Evolutionary conservation across 2,888 invertebrate genomes (phyloP).

Genomic region (Drosophila subsilvestris): DNA sequence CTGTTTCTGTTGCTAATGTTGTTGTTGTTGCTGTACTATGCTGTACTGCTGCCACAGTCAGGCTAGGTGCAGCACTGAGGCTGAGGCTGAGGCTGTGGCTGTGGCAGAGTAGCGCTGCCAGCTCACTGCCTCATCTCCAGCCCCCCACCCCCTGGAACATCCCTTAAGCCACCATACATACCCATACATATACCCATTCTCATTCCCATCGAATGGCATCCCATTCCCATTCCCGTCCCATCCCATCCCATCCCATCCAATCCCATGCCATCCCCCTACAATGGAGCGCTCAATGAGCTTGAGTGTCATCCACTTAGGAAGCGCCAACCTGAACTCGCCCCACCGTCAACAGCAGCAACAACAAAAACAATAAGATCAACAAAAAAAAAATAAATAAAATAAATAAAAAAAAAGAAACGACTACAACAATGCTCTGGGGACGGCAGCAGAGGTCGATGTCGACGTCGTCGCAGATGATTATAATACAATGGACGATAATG

Average conservation of each 20-base stretch:
- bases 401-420: slow-evolving; percentile 28
- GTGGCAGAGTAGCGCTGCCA: slow-evolving; percentile 7
- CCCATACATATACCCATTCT: slow-evolving; percentile 31
- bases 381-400: slow-evolving; percentile 34
- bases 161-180: neutral
- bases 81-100: slow-evolving; percentile 25
- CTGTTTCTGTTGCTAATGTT: slow-evolving; percentile 44
- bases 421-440: slow-evolving; percentile 29
- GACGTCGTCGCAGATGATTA: slow-evolving; percentile 61
- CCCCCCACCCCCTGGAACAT: slow-evolving; percentile 1
- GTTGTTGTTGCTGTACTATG: slow-evolving; percentile 71
- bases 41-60: slow-evolving; percentile 44
- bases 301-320: slow-evolving; percentile 79
- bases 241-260: slow-evolving; percentile 5
- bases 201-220: slow-evolving; percentile 8
- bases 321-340: slow-evolving; percentile 77
- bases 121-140: slow-evolving; percentile 9
- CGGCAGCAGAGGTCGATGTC: slow-evolving; percentile 50
- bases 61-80: slow-evolving; percentile 67
- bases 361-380: slow-evolving; percentile 21
- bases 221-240: neutral
- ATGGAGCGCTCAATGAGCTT: slow-evolving; percentile 70
- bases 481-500: slow-evolving; percentile 80
- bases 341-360: slow-evolving; percentile 36
- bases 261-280: slow-evolving; percentile 28